Evolutionary conservation across 2,888 invertebrate genomes (phyloP).

Genomic region (Heliconius ismenius): DNA sequence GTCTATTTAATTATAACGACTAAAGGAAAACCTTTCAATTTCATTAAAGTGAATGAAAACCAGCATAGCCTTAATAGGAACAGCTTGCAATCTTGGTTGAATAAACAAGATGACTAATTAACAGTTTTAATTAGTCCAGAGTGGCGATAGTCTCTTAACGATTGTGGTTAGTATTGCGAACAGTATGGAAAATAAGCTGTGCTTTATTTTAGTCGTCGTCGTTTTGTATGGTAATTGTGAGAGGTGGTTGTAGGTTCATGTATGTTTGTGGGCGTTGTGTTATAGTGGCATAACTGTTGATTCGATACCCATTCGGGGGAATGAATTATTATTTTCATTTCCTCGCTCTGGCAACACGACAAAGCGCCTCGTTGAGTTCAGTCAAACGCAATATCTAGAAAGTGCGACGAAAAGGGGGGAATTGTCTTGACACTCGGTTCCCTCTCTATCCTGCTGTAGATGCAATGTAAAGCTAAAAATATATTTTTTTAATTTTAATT

Average conservation of each 20-base stretch:
- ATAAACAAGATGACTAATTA: conserved; percentile 15
- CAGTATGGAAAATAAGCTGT: neutral
- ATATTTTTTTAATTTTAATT: too few species aligned
- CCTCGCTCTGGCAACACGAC: too few species aligned
- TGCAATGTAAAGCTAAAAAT: too few species aligned
- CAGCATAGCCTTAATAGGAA: neutral
- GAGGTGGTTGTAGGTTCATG: neutral
- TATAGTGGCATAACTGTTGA: neutral
- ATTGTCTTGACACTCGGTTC: too few species aligned
- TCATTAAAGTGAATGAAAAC: neutral
- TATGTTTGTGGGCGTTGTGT: neutral
- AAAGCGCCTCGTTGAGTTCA: too few species aligned
- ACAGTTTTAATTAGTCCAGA: conserved; percentile 12
- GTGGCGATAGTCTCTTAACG: conserved; percentile 5
- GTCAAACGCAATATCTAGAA: too few species aligned
- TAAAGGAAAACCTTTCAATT: neutral
- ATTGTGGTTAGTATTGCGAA: conserved; percentile 13
- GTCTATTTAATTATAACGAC: neutral
- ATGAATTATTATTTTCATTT: neutral
- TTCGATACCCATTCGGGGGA: neutral
- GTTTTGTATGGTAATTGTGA: neutral
- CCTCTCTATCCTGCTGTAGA: too few species aligned
- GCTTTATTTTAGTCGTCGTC: neutral
- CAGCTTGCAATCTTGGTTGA: conserved; percentile 17
- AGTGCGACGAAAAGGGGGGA: too few species aligned